Percentiles rank a stretch among this genome's conserved stretches.
These are phyloP conservation scores for Eilema caniola DNA, from an alignment of 2,888 invertebrate genomes.

Conservation along the genomic window DNA sequence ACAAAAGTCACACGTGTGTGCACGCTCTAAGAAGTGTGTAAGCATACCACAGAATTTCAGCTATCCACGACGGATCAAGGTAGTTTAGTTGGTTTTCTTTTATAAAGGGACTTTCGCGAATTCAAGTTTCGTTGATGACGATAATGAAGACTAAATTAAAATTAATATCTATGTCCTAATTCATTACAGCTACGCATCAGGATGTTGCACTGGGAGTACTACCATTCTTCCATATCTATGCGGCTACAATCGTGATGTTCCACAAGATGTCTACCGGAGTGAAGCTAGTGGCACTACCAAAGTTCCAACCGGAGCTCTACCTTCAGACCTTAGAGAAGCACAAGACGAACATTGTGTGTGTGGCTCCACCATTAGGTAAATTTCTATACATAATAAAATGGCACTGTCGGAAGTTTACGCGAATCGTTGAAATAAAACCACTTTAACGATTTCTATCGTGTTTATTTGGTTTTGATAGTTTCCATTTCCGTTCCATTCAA, in stretches of 20 bases:
- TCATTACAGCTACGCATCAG: slow-evolving; percentile 82
- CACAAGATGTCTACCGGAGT: slow-evolving; percentile 88
- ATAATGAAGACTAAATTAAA: not conserved
- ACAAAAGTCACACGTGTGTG: no score
- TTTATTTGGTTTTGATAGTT: no score
- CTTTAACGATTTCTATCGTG: no score
- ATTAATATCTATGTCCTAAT: slow-evolving; percentile 2
- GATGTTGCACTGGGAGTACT: slow-evolving; percentile 89
- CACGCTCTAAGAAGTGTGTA: no score
- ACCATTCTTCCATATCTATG: slow-evolving; percentile 95
- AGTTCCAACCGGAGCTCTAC: slow-evolving; percentile 90
- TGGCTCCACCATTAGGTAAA: slow-evolving; percentile 93
- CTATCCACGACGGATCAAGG: no score
- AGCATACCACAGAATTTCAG: no score
- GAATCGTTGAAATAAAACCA: no score
- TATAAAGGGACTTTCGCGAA: no score
- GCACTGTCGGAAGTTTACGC: no score
- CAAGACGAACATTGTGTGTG: slow-evolving; percentile 88
- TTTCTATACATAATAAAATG: slow-evolving; percentile 13
- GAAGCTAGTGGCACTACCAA: slow-evolving; percentile 89
- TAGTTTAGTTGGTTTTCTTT: no score
- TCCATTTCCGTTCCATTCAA: no score
- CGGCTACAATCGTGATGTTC: slow-evolving; percentile 88
- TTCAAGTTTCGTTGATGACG: no score
- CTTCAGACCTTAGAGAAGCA: slow-evolving; percentile 88